These are phyloP conservation scores for Hylaea fasciaria DNA, from an alignment of 2,888 invertebrate genomes.

Conservation along the genomic window DNA sequence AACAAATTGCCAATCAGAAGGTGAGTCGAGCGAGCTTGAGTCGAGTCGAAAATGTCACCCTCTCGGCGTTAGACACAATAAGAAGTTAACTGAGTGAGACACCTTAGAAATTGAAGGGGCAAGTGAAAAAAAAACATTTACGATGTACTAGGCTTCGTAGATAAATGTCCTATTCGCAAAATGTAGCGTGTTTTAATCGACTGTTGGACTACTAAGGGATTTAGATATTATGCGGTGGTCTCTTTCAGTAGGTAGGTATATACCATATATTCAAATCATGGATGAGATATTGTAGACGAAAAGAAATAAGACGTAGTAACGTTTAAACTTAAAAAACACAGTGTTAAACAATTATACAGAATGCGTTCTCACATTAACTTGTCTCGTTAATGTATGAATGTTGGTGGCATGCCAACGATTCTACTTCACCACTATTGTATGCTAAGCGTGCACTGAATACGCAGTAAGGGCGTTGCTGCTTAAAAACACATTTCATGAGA, in stretches of 20 bases:
- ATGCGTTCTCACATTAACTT: slow-evolving; percentile 31
- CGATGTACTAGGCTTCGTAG: too few species aligned
- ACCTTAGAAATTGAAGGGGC: slow-evolving; percentile 7
- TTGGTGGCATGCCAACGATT: slow-evolving; percentile 34
- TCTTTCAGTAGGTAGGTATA: too few species aligned
- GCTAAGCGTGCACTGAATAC: slow-evolving; percentile 11
- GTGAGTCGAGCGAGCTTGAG: slow-evolving; percentile 39
- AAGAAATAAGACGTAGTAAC: too few species aligned
- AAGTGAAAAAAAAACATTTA: neutral
- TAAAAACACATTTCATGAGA: neutral
- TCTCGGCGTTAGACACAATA: slow-evolving; percentile 40
- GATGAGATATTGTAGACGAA: too few species aligned
- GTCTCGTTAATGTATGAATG: slow-evolving; percentile 21
- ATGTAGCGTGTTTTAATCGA: too few species aligned
- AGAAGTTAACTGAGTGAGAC: slow-evolving; percentile 3
- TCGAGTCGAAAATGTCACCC: slow-evolving; percentile 31
- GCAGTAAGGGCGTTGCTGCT: slow-evolving; percentile 9
- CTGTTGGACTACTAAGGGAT: too few species aligned
- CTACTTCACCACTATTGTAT: slow-evolving; percentile 32
- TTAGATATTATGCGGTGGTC: too few species aligned
- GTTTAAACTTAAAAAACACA: neutral
- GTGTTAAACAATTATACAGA: slow-evolving; percentile 7
- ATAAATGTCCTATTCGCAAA: too few species aligned
- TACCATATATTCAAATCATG: too few species aligned
- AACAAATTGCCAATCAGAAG: slow-evolving; percentile 61